phyloP scores from a whole-genome alignment of 2,888 invertebrate genomes.

The Amphipoea oculea region DNA sequence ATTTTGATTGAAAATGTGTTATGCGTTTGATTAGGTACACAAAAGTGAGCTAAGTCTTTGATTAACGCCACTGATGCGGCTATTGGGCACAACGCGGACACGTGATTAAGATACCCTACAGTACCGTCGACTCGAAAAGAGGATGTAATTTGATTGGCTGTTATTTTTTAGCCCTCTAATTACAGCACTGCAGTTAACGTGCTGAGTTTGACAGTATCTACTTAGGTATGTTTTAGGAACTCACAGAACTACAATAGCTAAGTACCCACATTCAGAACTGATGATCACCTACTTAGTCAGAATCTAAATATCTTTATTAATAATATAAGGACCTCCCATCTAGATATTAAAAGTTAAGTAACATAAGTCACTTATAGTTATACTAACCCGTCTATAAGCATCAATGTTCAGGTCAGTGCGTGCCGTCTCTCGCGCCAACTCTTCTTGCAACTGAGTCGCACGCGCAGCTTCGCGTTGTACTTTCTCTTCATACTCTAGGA shows the following conservation, averaged over 20 bases:
- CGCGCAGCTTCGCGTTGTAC: slow-evolving; percentile 83
- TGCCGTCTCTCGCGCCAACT: slow-evolving; percentile 79
- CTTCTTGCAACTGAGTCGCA: slow-evolving; percentile 81
- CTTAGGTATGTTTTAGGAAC: no score
- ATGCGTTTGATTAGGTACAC: neutral
- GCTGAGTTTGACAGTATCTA: neutral
- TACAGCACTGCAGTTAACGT: neutral
- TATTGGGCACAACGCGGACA: no score
- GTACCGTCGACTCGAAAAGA: no score
- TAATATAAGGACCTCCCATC: neutral
- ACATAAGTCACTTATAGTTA: neutral
- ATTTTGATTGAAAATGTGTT: neutral
- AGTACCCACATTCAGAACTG: no score
- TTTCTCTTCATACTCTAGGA: slow-evolving; percentile 88
- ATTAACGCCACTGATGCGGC: neutral
- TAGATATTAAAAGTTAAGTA: neutral
- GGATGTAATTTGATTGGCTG: neutral
- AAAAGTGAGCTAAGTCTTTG: neutral
- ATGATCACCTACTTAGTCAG: no score
- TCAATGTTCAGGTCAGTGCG: slow-evolving; percentile 83
- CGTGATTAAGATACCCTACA: no score
- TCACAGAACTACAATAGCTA: neutral
- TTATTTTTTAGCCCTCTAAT: neutral
- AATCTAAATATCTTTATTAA: neutral
- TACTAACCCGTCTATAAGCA: slow-evolving; percentile 82